phyloP scores from a whole-genome alignment of 2,113 vertebrate genomes.

The Tragelaphus imberbis region DNA sequence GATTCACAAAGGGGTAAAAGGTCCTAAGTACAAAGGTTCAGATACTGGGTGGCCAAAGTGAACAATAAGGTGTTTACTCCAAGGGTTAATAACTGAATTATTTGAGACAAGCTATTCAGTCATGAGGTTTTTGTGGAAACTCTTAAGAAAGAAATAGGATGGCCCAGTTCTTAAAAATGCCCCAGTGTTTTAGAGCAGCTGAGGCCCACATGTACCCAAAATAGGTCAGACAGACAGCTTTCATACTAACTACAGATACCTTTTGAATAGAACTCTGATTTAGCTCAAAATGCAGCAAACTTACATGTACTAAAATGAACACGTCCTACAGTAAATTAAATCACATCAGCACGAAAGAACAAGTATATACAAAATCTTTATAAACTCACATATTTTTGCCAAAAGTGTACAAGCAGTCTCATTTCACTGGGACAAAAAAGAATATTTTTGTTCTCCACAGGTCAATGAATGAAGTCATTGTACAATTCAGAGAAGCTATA shows the following conservation, averaged over 20 bases:
- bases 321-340: neutral
- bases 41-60: neutral
- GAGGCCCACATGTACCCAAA: neutral
- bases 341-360: slow-evolving; percentile 3
- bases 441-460: slow-evolving; percentile 22
- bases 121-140: neutral
- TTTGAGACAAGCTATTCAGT: neutral
- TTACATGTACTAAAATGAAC: neutral
- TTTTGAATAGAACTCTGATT: neutral
- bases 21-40: neutral
- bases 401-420: slow-evolving; percentile 51
- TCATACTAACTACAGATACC: neutral
- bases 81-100: too few relatives aligned
- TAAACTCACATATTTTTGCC: slow-evolving; percentile 44
- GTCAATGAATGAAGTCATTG: neutral
- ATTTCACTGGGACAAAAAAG: slow-evolving; percentile 29
- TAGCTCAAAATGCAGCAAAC: neutral
- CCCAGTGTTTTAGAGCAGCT: neutral
- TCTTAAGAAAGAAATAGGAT: neutral
- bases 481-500: slow-evolving; percentile 29
- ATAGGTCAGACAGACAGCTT: neutral
- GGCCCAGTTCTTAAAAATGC: neutral
- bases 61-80: neutral
- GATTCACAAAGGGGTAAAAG: neutral
- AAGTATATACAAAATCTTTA: slow-evolving; percentile 63